phyloP scores from a whole-genome alignment of 2,888 invertebrate species.

The Tipula confusa region DNA sequence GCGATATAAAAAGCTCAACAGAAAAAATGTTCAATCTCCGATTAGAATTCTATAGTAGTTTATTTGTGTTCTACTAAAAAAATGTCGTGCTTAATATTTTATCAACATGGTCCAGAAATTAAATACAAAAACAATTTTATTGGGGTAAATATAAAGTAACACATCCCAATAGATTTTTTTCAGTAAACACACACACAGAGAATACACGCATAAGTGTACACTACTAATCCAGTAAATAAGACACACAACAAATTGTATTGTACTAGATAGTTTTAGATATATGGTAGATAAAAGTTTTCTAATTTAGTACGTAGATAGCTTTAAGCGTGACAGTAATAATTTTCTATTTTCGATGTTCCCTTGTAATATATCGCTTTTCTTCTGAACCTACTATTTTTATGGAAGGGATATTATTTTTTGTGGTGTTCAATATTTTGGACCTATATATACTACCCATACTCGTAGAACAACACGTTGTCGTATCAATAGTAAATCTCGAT shows the following conservation, averaged over 20 bases:
- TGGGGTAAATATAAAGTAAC: not conserved
- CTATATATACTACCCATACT: not conserved
- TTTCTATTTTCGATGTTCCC: not conserved
- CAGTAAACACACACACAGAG: not conserved
- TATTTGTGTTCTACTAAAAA: too few relatives aligned
- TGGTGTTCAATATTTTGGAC: not conserved
- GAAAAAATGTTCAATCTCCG: not conserved
- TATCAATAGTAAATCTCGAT: constrained; percentile 9
- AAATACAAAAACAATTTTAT: not conserved
- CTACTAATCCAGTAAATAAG: too few relatives aligned
- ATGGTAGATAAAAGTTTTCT: not conserved
- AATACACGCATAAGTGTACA: too few relatives aligned
- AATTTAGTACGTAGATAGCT: not conserved
- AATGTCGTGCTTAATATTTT: not conserved
- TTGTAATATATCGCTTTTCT: not conserved
- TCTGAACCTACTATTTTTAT: not conserved
- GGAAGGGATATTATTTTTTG: not conserved
- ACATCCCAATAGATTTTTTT: not conserved
- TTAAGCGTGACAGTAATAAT: not conserved
- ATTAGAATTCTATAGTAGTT: not conserved
- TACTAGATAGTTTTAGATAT: not conserved
- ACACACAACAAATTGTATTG: not conserved
- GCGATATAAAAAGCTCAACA: not conserved
- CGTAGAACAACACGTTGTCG: not conserved
- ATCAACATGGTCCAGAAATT: not conserved